A percentile compares a stretch with the other conserved stretches of the same genome.
These are phyloP conservation scores for Pachypeltis micranthus DNA, from an alignment of 1,140 invertebrate genomes.

Conservation along the genomic window DNA sequence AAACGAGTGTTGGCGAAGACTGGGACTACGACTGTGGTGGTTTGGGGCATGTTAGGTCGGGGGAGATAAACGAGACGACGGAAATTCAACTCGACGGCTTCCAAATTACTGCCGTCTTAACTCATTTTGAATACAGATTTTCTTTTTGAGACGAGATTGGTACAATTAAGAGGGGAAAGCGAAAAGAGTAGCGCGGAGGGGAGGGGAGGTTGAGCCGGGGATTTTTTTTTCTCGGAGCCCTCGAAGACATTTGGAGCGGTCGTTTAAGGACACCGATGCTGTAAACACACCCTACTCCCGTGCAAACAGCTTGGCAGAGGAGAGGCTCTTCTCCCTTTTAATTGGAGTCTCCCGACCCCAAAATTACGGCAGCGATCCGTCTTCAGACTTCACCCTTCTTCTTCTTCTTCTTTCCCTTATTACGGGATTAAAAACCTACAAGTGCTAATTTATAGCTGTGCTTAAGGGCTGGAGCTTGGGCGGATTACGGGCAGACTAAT, in stretches of 20 bases:
- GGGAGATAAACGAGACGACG: slow-evolving; percentile 3
- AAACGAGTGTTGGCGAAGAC: background rate
- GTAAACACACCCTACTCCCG: slow-evolving; percentile 12
- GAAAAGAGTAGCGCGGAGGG: too few relatives aligned
- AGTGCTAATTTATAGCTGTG: slow-evolving; percentile 18
- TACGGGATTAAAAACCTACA: slow-evolving; percentile 21
- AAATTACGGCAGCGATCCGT: slow-evolving; percentile 12
- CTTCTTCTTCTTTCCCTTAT: slow-evolving; percentile 16
- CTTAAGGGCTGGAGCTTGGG: slow-evolving; percentile 6
- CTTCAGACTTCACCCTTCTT: slow-evolving; percentile 8
- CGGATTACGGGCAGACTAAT: slow-evolving; percentile 18
- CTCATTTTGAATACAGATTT: slow-evolving; percentile 16
- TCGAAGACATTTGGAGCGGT: slow-evolving; percentile 12
- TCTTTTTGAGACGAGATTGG: slow-evolving; percentile 11
- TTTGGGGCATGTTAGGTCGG: too few relatives aligned
- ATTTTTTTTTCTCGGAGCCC: slow-evolving; percentile 11
- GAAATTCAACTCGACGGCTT: background rate
- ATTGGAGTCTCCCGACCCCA: slow-evolving; percentile 16
- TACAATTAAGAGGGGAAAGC: slow-evolving; percentile 7
- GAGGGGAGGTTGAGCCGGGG: background rate
- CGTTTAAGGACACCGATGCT: slow-evolving; percentile 16
- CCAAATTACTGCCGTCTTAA: slow-evolving; percentile 6
- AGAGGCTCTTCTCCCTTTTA: slow-evolving; percentile 10
- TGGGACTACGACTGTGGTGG: too few relatives aligned
- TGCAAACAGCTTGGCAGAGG: slow-evolving; percentile 2